phyloP scores from a whole-genome alignment of 2,888 invertebrate species.

The Tuberolachnus salignus region DNA sequence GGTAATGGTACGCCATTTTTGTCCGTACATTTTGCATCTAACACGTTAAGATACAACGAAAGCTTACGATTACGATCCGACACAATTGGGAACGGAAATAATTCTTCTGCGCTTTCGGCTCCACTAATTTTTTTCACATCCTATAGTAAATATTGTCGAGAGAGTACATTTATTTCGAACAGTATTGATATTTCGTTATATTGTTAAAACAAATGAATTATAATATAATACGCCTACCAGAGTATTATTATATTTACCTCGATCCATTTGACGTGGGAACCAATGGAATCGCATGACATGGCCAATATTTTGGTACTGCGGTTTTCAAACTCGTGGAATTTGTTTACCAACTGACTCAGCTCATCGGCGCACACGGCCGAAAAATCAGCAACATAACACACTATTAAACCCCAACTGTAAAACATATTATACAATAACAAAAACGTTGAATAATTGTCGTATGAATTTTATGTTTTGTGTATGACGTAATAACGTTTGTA shows the following conservation, averaged over 20 bases:
- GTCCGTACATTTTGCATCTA: constrained; percentile 29
- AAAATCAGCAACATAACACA: constrained; percentile 50
- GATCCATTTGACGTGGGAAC: constrained; percentile 34
- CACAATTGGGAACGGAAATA: constrained; percentile 49
- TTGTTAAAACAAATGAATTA: not conserved
- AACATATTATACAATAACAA: not conserved
- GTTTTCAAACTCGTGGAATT: constrained; percentile 26
- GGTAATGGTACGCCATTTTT: constrained; percentile 39
- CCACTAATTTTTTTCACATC: constrained; percentile 36
- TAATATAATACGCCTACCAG: not conserved
- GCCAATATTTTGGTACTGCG: constrained; percentile 44
- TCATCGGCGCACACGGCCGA: constrained; percentile 43
- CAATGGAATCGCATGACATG: constrained; percentile 40
- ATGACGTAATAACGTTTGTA: too few species aligned
- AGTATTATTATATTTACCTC: constrained; percentile 5
- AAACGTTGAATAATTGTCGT: not conserved
- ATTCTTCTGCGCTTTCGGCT: constrained; percentile 4
- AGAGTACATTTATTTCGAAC: not conserved
- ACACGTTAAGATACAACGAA: constrained; percentile 34
- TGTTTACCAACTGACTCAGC: constrained; percentile 1
- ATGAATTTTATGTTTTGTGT: too few species aligned
- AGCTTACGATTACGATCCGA: constrained; percentile 45
- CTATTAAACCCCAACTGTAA: constrained; percentile 46
- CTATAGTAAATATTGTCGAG: constrained; percentile 4
- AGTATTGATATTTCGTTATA: not conserved